Evolutionary conservation across 1,140 invertebrate species (phyloP).

Genomic region (Ditylenchus dipsaci): DNA sequence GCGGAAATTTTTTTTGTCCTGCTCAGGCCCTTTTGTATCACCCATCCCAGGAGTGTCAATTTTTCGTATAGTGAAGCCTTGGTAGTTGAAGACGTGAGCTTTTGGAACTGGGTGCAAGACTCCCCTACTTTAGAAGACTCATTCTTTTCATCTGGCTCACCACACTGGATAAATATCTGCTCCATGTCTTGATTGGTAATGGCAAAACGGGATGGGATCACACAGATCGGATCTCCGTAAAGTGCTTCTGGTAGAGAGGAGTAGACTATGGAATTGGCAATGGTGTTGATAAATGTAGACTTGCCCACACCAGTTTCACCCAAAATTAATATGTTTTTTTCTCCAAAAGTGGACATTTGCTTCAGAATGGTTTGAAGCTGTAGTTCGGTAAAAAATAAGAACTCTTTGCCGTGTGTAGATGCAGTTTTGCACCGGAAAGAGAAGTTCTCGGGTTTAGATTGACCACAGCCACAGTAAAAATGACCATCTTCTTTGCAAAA

Average conservation of each 20-base stretch:
- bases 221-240: too few relatives aligned
- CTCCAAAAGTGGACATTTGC: not conserved
- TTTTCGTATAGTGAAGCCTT: not conserved
- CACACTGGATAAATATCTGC: too few relatives aligned
- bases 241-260: too few relatives aligned
- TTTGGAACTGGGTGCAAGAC: too few relatives aligned
- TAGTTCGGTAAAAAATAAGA: not conserved
- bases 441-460: not conserved
- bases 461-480: not conserved
- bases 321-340: conserved; percentile 34
- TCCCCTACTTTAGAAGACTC: too few relatives aligned
- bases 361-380: not conserved
- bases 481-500: too few relatives aligned
- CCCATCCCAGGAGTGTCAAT: conserved; percentile 7
- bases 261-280: conserved; percentile 31
- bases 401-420: not conserved
- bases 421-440: not conserved
- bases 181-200: too few relatives aligned
- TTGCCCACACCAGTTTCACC: conserved; percentile 38
- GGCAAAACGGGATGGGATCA: too few relatives aligned
- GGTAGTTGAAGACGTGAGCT: not conserved
- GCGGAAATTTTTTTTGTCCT: not conserved
- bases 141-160: too few relatives aligned
- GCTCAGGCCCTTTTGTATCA: not conserved
- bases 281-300: conserved; percentile 41